Conservation (phyloP, 1,140 invertebrate genomes). For the Reticulitermes speratus region DNA sequence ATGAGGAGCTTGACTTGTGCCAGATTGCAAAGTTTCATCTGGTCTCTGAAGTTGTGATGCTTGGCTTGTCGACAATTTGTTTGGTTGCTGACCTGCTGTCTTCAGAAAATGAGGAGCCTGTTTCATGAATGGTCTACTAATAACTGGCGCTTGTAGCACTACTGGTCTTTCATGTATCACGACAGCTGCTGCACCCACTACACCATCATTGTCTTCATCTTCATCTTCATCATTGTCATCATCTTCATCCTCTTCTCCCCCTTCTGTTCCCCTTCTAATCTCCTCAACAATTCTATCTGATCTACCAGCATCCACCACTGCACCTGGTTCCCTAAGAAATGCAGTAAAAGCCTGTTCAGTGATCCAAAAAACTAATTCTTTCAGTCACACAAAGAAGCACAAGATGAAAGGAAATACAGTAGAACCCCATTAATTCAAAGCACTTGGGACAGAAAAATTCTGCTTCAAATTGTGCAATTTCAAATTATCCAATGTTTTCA, state of each 20-base stretch:
- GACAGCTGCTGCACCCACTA: conserved; percentile 17
- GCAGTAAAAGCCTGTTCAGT: neutral
- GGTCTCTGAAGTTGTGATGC: neutral
- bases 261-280: neutral
- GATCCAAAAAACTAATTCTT: no score
- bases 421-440: neutral
- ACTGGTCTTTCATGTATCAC: conserved; percentile 27
- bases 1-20: neutral
- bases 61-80: neutral
- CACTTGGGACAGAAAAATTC: neutral
- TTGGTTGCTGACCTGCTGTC: neutral
- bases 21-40: neutral
- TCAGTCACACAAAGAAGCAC: neutral
- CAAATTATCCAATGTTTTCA: no score
- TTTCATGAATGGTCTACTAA: neutral
- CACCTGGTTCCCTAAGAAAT: neutral
- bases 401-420: neutral
- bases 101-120: neutral
- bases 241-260: conserved; percentile 29
- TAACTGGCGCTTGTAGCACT: conserved; percentile 23
- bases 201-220: conserved; percentile 26
- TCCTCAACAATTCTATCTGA: neutral
- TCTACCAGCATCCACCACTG: neutral
- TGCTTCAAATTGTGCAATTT: no score
- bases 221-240: conserved; percentile 34